Percentiles rank a stretch among this genome's conserved stretches.
phyloP scores from a whole-genome alignment of 2,113 vertebrate species.

The Heterochromis multidens region DNA sequence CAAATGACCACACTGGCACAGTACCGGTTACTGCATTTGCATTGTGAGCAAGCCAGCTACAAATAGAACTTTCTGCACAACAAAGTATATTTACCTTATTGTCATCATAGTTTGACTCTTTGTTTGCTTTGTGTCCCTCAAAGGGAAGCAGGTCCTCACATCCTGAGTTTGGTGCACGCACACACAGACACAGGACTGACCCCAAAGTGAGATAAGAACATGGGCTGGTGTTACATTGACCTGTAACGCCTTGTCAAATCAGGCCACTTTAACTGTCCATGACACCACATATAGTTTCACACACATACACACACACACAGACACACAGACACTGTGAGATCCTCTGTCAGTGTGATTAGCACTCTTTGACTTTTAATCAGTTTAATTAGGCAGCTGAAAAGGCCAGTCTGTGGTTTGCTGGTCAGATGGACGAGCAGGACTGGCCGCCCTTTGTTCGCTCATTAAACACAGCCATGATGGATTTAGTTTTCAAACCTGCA shows the following conservation, averaged over 20 bases:
- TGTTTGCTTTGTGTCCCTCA: background rate
- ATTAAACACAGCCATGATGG: background rate
- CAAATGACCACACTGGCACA: background rate
- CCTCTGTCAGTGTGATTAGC: slow-evolving; percentile 30
- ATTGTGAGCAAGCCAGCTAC: background rate
- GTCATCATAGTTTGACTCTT: background rate
- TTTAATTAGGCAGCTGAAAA: slow-evolving; percentile 55
- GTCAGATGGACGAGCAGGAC: background rate
- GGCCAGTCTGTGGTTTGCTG: slow-evolving; percentile 7
- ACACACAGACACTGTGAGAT: background rate
- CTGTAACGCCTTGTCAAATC: slow-evolving; percentile 12
- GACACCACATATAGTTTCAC: background rate
- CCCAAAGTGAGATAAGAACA: background rate
- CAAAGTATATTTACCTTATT: background rate
- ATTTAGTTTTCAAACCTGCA: background rate
- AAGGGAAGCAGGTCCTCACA: background rate
- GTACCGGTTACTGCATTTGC: background rate
- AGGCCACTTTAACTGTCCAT: background rate
- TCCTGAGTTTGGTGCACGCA: background rate
- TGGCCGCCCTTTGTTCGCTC: background rate
- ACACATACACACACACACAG: background rate
- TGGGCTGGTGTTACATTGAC: slow-evolving; percentile 34
- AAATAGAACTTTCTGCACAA: background rate
- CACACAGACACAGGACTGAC: background rate
- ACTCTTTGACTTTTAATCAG: slow-evolving; percentile 27